These are phyloP conservation scores for Mionectes macconnelli DNA, from an alignment of 2,113 vertebrate genomes.

Conservation along the genomic window DNA sequence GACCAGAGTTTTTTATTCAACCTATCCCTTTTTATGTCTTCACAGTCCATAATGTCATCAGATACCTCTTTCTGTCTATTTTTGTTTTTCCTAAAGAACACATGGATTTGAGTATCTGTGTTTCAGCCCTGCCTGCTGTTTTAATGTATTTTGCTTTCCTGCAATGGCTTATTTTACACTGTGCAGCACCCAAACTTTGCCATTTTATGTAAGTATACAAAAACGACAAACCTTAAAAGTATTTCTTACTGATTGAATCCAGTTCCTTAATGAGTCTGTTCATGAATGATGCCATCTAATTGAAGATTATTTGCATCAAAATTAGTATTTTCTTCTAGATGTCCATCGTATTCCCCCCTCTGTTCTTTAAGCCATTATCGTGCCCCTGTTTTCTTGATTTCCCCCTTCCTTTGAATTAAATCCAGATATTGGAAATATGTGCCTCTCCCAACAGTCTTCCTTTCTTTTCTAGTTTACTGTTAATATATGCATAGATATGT, in stretches of 20 bases:
- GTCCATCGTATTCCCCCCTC: background rate
- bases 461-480: background rate
- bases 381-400: constrained; percentile 15
- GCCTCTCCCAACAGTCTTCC: background rate
- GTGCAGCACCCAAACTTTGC: background rate
- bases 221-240: background rate
- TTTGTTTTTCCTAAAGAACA: background rate
- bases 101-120: background rate
- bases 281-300: background rate
- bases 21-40: background rate
- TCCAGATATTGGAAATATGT: constrained; percentile 24
- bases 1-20: background rate
- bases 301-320: constrained; percentile 9
- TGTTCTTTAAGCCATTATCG: background rate
- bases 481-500: background rate
- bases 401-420: background rate
- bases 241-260: background rate
- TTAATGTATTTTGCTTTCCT: background rate
- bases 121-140: background rate
- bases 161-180: background rate
- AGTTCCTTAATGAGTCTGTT: background rate
- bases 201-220: background rate
- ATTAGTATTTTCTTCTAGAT: constrained; percentile 8
- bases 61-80: background rate
- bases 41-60: background rate